Base-by-base conservation (phyloP, 2,888 invertebrate species). In the Nasonovia ribisnigri region DNA sequence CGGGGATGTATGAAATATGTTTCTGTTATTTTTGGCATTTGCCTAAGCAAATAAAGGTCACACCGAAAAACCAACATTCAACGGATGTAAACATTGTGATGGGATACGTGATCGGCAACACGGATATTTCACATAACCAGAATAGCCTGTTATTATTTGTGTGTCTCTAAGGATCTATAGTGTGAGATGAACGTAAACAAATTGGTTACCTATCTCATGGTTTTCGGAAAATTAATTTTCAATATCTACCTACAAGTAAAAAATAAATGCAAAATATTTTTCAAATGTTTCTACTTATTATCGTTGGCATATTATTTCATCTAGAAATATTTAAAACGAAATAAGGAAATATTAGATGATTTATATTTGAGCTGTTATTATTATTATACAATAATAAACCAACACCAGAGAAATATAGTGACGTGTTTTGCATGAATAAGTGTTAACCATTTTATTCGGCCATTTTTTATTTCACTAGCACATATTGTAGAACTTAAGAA, bases 31-130 rank as follows among this genome's bases (percentile, higher is more conserved):
- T 89, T 89, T 89, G 43, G 57, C 11, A 57, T 54, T 89, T 29
- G 29, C 57, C 20, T 29, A 43, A 89, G 43, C 43, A 77, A 77
- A 77, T 60, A 93, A 84, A 93, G 46, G 57, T 57, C 36, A 36
- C 29, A 29, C 16, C 5, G 84, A 60, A 90, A 89, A 90, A 46
- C 51, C 46, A 84, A 84, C 26, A 93, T 84, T 90, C 57, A 48
- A 46, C 5, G 42, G 90, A 20, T 60, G 90, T 48, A 36, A 84
- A 90, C 36, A 93, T 46, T 36, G 5, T 84, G 57, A 57, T 90
- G 84, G 60, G 48, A 90, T 84, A 90, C 89, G 92, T 88, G 92
- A 88, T 84, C 88, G 54, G 51, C 84, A 92, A 88, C 48, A 36
- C 43, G 57, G 46, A 93, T 84, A 88, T 92, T 46, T 88, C 29